Evolutionary conservation across 1,140 invertebrate genomes (phyloP), one percentile per base, ranked within the genome.

Genomic region (Catajapyx aquilonaris): DNA sequence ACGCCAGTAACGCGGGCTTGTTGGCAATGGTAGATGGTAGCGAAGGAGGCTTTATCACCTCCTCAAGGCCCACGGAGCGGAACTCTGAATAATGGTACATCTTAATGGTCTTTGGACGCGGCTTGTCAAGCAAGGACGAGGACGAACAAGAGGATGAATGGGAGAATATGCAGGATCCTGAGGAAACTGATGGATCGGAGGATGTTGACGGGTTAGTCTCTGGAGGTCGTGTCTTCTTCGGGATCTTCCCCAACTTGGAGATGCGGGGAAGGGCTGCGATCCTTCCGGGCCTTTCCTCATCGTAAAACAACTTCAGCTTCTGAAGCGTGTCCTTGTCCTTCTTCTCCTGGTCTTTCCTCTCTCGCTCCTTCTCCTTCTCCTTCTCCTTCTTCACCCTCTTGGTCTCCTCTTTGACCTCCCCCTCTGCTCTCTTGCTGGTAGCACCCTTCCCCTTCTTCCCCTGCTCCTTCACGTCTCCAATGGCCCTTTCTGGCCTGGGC

Each of bases 81-180:
- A 86, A 84, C 56, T 81, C 83, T 1, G 80, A 79, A 57, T n/a
- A n/a, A n/a, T 84, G 76, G 50, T 76, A 85, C 2, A 76, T 80
- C 65, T 86, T 87, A 4, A 85, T 81, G 30, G 81, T 86, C 58
- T 83, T 83, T 1, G 78, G 73, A 44, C 74, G 59, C 16, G 59
- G 52, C 13, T 28, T 28, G 7, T n/a, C n/a, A n/a, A n/a, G n/a
- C n/a, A n/a, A n/a, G n/a, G n/a, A n/a, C 22, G 19, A 9, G 33
- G 35, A 20, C 37, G 36, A 20, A 37, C 39, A n/a, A 41, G 28
- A 3, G 37, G 9, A 5, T 18, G 3, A n/a, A 33, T 20, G n/a
- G 23, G 34, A 10, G 34, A n/a, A n/a, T 16, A 17, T n/a, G 34
- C 35, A 1, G 35, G 10, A 13, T 38, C 37, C 15, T n/a, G n/a